Base-by-base conservation (phyloP, 2,113 vertebrate genomes). In the Ptilorrhoa leucosticta region DNA sequence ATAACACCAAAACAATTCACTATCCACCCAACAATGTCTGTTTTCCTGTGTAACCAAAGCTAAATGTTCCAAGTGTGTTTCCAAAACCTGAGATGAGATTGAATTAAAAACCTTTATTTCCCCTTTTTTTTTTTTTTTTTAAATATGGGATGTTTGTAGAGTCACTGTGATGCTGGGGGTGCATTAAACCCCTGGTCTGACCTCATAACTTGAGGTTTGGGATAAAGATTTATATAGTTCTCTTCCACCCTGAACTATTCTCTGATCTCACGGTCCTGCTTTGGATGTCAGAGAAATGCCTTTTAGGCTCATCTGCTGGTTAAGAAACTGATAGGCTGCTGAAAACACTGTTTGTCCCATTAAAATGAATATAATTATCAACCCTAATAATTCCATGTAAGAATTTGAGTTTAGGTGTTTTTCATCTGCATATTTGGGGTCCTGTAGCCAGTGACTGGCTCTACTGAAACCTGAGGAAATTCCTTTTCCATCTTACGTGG, bases 1-100 rank as follows among this genome's bases (percentile, higher is more conserved):
- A 56, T 90, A 96, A 96, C 64, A 89, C 60, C 64, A 44, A 68
- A 94, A 78, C 69, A 82, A 87, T 89, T 95, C 64, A 48, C 73
- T 76, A 16, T 9, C 73, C 53, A 75, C 83, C 65, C 60, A 21
- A 47, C 58, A 51, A 37, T 83, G 77, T 70, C 79, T 84, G 27
- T 51, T 91, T 78, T 78, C 51, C 60, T 73, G 17, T 0, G 0
- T 54, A 83, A 92, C 54, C 83, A 73, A 90, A 89, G 39, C 13
- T 27, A 84, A 81, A 76, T 82, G 51, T 88, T 93, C 39, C 64
- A 90, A 86, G 23, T 15, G 2, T 45, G 14, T 66, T 81, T 78
- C 42, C 35, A 70, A 83, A 79, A 57, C 9, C 16, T 20, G 45
- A 70, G 57, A 33, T 68, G 33, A 50, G 31, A 26, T 15, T 42